These are phyloP conservation scores for Syrmaticus mikado DNA, from an alignment of 2,113 vertebrate species.

Conservation along the genomic window DNA sequence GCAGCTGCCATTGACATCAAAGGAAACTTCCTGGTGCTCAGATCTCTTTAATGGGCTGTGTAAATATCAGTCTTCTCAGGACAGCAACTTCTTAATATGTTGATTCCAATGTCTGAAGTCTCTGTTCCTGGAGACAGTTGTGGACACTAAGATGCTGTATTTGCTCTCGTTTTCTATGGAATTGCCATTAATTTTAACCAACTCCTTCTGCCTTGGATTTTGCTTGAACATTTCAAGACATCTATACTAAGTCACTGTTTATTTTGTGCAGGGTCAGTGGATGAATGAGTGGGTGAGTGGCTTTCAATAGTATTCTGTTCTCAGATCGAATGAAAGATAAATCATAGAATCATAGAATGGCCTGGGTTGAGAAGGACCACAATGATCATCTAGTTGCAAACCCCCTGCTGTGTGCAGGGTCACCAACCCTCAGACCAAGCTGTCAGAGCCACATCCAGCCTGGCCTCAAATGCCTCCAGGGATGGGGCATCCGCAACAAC, in stretches of 20 bases:
- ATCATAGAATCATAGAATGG: too few relatives aligned
- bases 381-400: too few relatives aligned
- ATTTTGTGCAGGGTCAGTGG: background rate
- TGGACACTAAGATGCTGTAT: slow-evolving; percentile 9
- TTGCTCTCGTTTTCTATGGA: slow-evolving; percentile 8
- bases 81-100: background rate
- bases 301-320: background rate
- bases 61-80: background rate
- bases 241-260: background rate
- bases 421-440: too few relatives aligned
- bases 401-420: too few relatives aligned
- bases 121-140: background rate
- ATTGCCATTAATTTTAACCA: background rate
- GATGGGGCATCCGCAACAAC: too few relatives aligned
- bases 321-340: background rate
- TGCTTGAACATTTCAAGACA: background rate
- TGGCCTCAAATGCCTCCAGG: too few relatives aligned
- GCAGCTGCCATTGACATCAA: background rate
- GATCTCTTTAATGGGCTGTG: background rate
- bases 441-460: too few relatives aligned
- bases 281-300: background rate
- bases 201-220: background rate
- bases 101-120: background rate
- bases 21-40: background rate
- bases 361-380: too few relatives aligned